phyloP scores from a whole-genome alignment of 1,140 invertebrate species.

The Pachypeltis micranthus region DNA sequence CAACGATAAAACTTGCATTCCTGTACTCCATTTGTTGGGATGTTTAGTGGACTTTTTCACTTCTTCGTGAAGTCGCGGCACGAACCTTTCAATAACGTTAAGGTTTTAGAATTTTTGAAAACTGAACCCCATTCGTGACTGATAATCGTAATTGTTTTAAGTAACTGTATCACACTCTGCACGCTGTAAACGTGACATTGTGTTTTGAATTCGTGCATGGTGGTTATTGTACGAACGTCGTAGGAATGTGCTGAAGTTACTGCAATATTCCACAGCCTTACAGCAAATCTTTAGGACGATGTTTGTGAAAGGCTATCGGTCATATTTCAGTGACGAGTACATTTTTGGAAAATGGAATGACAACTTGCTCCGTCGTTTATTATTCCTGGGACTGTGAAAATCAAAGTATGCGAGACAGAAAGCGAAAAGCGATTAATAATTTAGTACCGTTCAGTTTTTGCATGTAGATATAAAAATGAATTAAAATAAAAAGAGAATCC shows the following conservation, averaged over 20 bases:
- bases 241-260: constrained; percentile 1
- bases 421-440: no score
- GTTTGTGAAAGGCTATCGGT: not conserved
- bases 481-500: not conserved
- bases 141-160: no score
- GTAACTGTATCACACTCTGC: no score
- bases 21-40: not conserved
- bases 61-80: no score
- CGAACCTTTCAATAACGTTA: no score
- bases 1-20: not conserved
- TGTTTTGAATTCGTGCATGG: no score
- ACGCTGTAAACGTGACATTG: no score
- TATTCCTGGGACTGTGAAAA: not conserved
- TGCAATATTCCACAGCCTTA: not conserved
- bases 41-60: not conserved
- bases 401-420: constrained; percentile 2
- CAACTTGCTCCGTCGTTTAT: not conserved
- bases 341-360: not conserved
- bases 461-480: not conserved
- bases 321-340: not conserved
- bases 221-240: no score
- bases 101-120: no score
- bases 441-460: not conserved
- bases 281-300: not conserved
- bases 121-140: no score